Evolutionary conservation across 2,888 invertebrate genomes (phyloP), one percentile per base, ranked within the genome.

Genomic region (Scaptodrosophila latifasciaeformis): DNA sequence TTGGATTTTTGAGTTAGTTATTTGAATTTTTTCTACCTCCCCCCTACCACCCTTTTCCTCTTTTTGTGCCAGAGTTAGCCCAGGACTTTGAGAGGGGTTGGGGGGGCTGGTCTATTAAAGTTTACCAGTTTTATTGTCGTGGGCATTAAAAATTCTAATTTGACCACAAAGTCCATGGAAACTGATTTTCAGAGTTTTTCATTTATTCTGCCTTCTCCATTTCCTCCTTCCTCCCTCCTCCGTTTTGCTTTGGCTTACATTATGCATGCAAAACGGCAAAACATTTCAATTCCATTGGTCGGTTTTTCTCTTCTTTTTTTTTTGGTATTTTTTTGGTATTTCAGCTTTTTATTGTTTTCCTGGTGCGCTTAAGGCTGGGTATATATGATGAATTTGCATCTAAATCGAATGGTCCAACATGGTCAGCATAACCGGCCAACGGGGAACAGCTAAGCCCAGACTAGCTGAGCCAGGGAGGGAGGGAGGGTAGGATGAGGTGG

Each of bases 321-420:
- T 74, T 74, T 62, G 58, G 65, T 70, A 65, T 62, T 58, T 49
- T 51, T 54, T 42, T 49, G 59, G 48, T 48, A 2, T 15, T 49
- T 15, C n/a, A n/a, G n/a, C n/a, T 46, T 50, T 74, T 74, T 62
- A 58, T 70, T 70, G 65, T 60, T 59, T 49, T 52, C 48, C 40
- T 50, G 63, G 49, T 37, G 37, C 54, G 49, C 67, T 50, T 55
- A 53, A 75, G 53, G 65, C 45, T 50, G 39, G 29, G 69, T 80
- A 77, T 79, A 71, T 75, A 72, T 84, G 82, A 83, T 82, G 84
- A 85, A 85, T 85, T 85, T 85, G 84, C 84, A 85, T 85, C 82
- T 85, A 85, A 85, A 85, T 84, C 84, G 84, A 85, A 84, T 80
- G 59, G 19, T 15, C 42, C 17, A 30, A 27, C 18, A 31, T 19